Conservation (phyloP, 1,140 invertebrate genomes). For the Zophobas atratus region DNA sequence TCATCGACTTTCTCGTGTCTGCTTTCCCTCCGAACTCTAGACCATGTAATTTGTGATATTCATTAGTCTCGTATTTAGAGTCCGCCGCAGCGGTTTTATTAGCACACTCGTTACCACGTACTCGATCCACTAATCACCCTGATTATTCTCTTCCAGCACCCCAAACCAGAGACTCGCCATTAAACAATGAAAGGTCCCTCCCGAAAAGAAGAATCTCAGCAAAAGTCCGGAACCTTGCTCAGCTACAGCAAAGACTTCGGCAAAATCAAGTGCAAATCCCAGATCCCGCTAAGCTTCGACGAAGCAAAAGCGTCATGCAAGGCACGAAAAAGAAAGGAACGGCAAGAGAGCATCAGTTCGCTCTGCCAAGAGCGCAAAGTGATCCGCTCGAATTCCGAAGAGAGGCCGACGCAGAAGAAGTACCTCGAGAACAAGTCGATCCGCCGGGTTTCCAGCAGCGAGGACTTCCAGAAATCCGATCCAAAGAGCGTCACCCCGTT, state of each 20-base stretch:
- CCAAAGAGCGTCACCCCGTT: conserved; percentile 42
- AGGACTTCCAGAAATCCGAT: conserved; percentile 74
- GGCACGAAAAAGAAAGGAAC: conserved; percentile 83
- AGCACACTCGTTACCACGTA: not conserved
- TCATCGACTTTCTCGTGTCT: not conserved
- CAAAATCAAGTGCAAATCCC: conserved; percentile 34
- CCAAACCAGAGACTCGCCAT: not conserved
- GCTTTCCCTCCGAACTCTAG: not conserved
- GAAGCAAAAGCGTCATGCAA: conserved; percentile 64
- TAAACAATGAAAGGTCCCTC: conserved; percentile 64
- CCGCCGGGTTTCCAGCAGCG: conserved; percentile 76
- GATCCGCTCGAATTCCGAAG: conserved; percentile 83
- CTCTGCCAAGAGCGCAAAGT: conserved; percentile 81
- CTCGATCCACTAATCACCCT: not conserved
- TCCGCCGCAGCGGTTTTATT: conserved; percentile 1
- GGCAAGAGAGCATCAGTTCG: conserved; percentile 78
- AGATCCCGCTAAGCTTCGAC: conserved; percentile 59
- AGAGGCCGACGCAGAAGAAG: conserved; percentile 68
- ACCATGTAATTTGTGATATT: conserved; percentile 11
- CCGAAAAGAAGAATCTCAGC: conserved; percentile 60
- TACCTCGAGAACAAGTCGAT: conserved; percentile 69
- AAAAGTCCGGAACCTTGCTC: conserved; percentile 41
- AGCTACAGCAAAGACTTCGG: conserved; percentile 22
- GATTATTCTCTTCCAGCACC: conserved; percentile 11
- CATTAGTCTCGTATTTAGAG: not conserved